These are phyloP conservation scores for Anseranas semipalmata DNA, from an alignment of 2,113 vertebrate genomes.

Conservation along the genomic window DNA sequence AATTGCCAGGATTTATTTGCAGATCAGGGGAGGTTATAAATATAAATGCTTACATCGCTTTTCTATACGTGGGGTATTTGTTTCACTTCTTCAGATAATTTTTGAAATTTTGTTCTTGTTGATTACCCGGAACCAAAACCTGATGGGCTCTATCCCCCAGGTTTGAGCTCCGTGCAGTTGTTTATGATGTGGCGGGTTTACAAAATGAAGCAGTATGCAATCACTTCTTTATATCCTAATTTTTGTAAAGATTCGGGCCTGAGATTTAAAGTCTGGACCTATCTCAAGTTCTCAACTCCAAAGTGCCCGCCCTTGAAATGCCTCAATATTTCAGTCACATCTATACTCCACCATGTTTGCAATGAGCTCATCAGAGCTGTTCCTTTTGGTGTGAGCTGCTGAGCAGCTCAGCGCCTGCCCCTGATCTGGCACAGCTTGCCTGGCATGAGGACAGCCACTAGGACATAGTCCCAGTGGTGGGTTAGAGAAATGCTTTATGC, in stretches of 20 bases:
- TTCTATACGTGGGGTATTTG: not conserved
- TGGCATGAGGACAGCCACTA: rapidly evolving
- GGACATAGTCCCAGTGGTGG: not conserved
- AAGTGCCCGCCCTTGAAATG: not conserved
- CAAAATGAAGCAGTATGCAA: not conserved
- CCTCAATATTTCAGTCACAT: not conserved
- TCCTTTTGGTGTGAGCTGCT: not conserved
- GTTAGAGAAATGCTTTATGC: not conserved
- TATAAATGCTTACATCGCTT: not conserved
- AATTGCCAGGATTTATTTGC: slow-evolving; percentile 45
- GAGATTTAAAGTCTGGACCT: not conserved
- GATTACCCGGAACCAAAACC: not conserved
- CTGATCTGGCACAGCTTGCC: not conserved
- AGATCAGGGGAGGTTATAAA: not conserved
- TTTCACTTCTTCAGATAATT: not conserved
- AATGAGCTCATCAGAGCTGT: not conserved
- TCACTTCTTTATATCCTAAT: not conserved
- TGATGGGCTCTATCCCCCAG: not conserved
- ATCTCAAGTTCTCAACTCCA: not conserved
- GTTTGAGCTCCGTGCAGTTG: not conserved
- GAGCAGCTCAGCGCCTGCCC: not conserved
- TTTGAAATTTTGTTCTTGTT: not conserved
- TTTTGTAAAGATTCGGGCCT: not conserved
- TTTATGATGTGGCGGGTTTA: not conserved
- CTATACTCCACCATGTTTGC: not conserved